Evolutionary conservation across 2,113 vertebrate species (phyloP).

Genomic region (Xiphorhynchus elegans): DNA sequence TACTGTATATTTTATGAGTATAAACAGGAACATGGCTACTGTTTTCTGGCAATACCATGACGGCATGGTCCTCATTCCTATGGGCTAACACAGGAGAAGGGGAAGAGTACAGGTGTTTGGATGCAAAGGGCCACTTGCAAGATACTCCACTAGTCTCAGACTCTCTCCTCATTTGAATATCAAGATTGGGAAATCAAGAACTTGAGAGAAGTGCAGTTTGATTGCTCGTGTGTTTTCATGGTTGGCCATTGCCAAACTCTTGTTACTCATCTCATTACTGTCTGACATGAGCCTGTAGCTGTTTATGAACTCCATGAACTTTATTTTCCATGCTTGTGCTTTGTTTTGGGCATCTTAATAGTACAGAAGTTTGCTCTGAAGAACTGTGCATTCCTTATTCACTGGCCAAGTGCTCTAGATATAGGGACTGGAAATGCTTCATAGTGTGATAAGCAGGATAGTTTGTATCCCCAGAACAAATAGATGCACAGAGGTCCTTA

Average conservation of each 20-base stretch:
- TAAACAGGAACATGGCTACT: neutral
- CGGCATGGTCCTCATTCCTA: neutral
- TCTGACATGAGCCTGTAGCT: neutral
- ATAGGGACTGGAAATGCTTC: neutral
- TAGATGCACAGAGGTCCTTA: neutral
- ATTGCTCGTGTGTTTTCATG: neutral
- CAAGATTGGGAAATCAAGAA: neutral
- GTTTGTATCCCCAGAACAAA: neutral
- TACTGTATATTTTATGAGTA: neutral
- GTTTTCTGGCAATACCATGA: neutral
- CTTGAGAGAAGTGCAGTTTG: neutral
- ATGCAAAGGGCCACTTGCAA: neutral
- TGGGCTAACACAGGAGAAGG: neutral
- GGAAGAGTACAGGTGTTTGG: neutral
- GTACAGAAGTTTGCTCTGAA: neutral
- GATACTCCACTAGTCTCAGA: rapidly evolving
- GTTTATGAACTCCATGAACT: neutral
- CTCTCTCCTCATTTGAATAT: neutral
- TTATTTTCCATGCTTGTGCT: neutral
- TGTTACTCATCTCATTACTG: neutral
- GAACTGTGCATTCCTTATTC: neutral
- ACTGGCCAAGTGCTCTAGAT: neutral
- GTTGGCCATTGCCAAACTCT: neutral
- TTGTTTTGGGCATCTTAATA: neutral
- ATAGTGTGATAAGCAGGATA: neutral